Percentiles rank a stretch among this genome's conserved stretches.
Conservation (phyloP, 2,888 invertebrate species). For the Plebejus anna region DNA sequence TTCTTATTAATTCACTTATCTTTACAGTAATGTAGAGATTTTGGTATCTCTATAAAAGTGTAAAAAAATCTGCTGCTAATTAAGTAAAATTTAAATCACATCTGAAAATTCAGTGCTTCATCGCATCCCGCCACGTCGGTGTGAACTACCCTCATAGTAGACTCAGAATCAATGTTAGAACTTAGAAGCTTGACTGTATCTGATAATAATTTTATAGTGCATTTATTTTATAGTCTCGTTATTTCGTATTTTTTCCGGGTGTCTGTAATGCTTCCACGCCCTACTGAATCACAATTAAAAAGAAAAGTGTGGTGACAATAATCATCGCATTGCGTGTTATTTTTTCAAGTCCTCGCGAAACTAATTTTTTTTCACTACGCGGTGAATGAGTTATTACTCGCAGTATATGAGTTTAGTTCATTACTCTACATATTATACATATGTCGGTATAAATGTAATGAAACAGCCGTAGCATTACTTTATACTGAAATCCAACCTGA, state of each 20-base stretch:
- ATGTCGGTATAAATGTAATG: not conserved
- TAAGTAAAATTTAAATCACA: no score
- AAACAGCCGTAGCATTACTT: not conserved
- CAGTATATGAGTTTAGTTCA: not conserved
- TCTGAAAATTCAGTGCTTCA: no score
- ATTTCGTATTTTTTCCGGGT: not conserved
- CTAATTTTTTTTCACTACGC: not conserved
- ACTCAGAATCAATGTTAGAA: not conserved
- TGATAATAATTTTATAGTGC: not conserved
- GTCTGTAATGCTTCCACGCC: not conserved
- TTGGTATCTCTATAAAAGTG: no score
- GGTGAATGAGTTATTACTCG: slow-evolving; percentile 6
- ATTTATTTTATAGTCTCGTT: not conserved
- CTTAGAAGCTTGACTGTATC: not conserved
- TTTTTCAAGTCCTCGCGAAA: slow-evolving; percentile 1
- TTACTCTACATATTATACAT: not conserved
- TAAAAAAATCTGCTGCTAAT: no score
- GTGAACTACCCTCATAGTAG: no score
- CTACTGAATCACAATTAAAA: not conserved
- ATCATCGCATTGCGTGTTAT: slow-evolving; percentile 17
- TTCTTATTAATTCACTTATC: no score
- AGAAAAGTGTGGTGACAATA: not conserved
- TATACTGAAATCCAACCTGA: not conserved
- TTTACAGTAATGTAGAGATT: no score
- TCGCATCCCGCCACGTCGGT: no score